Percentiles rank a stretch among this genome's conserved stretches.
Evolutionary conservation across 2,113 vertebrate species (phyloP).

Genomic region (Hydropotes inermis): DNA sequence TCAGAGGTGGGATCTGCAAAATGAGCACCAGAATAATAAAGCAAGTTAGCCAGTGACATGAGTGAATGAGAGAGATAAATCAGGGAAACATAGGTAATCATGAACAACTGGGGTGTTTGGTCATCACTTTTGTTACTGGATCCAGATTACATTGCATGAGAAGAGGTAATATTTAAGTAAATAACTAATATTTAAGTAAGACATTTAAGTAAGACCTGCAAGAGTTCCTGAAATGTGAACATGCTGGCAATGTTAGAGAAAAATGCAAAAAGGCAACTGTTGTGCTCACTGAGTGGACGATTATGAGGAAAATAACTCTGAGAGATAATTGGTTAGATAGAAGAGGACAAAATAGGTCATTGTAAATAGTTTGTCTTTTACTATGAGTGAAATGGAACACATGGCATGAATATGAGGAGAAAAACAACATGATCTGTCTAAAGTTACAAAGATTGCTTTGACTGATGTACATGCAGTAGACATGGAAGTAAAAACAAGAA

Average conservation of each 20-base stretch:
- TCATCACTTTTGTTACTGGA: neutral
- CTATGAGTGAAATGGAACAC: neutral
- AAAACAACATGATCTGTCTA: neutral
- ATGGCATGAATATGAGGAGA: neutral
- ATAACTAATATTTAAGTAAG: neutral
- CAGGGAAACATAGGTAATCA: neutral
- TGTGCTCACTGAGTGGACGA: neutral
- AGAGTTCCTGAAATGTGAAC: neutral
- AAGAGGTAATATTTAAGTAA: neutral
- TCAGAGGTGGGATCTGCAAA: neutral
- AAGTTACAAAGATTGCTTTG: neutral
- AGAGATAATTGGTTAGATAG: neutral
- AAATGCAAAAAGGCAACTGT: neutral
- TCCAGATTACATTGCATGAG: neutral
- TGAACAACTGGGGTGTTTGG: neutral
- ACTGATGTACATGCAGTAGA: neutral
- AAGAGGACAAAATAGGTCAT: neutral
- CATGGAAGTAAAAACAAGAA: neutral
- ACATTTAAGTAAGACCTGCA: neutral
- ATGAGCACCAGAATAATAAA: neutral
- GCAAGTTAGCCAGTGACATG: neutral
- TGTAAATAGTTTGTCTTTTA: neutral
- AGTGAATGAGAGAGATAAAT: neutral
- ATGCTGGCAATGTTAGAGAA: neutral
- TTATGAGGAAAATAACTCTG: neutral